Evolutionary conservation across 2,888 invertebrate species (phyloP).

Genomic region (Portevinia maculata): DNA sequence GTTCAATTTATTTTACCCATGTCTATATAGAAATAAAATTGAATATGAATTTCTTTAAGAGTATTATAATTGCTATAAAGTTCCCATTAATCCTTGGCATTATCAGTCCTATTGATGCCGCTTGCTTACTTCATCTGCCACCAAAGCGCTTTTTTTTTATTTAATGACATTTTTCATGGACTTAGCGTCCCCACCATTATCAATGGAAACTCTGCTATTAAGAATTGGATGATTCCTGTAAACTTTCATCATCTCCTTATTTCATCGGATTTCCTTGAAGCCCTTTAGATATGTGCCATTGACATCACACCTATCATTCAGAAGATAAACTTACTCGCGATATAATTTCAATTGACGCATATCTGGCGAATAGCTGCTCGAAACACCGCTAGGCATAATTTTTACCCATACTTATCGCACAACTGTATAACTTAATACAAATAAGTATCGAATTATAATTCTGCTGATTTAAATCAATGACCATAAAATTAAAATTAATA

Average conservation of each 20-base stretch:
- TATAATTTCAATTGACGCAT: slow-evolving; percentile 5
- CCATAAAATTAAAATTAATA: slow-evolving; percentile 76
- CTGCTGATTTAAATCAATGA: slow-evolving; percentile 75
- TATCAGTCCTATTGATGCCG: slow-evolving; percentile 31
- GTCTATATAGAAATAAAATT: too few species aligned
- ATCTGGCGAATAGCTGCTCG: slow-evolving; percentile 7
- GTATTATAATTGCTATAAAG: slow-evolving; percentile 31
- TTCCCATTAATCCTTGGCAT: slow-evolving; percentile 35
- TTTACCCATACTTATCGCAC: neutral
- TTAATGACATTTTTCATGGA: slow-evolving; percentile 40
- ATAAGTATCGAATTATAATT: slow-evolving; percentile 72
- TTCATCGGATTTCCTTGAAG: slow-evolving; percentile 1
- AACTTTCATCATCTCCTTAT: slow-evolving; percentile 24
- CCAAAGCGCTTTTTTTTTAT: slow-evolving; percentile 35
- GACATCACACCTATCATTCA: slow-evolving; percentile 12
- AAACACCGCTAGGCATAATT: slow-evolving; percentile 12
- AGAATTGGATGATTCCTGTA: neutral
- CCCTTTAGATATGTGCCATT: slow-evolving; percentile 1
- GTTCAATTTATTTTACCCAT: slow-evolving; percentile 19
- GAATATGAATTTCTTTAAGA: too few species aligned
- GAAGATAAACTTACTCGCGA: neutral
- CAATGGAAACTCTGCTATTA: neutral
- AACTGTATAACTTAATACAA: slow-evolving; percentile 65
- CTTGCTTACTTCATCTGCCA: slow-evolving; percentile 25
- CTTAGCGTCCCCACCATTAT: neutral